Evolutionary conservation across 2,888 invertebrate genomes (phyloP), one percentile per base, ranked within the genome.

Genomic region (Epinotia ramella): DNA sequence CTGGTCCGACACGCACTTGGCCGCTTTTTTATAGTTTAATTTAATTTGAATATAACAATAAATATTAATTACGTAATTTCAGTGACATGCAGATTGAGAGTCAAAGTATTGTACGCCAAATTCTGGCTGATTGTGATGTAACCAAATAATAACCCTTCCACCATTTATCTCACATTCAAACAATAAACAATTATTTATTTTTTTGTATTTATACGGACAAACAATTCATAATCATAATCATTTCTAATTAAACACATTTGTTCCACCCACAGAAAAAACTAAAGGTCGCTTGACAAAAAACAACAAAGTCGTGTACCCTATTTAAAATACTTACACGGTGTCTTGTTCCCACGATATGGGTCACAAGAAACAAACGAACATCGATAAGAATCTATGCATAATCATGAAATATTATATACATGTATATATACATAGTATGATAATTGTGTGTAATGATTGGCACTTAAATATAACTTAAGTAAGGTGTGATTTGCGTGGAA

Each of bases 261-360:
- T 59, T 3, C 44, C 20, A 62, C 60, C 46, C 18, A 73, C 49
- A 73, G 2, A 73, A 73, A 53, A 53, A 66, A 70, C 5, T 12
- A 72, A 76, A 74, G 74, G 74, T 71, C 71, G 53, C 16, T 40
- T 56, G 66, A 49, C 76, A 76, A 76, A 74, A 68, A 75, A 64
- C 20, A 28, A 40, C 49, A 67, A 44, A 69, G 24, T 46, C 46
- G 59, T 60, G 69, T 69, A 33, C 33, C 69, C 20, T 11, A 68
- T 24, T 60, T 67, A 4, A 53, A 18, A 33, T 71, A 63, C 33
- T 60, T 63, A 62, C 60, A 53, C 20, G 62, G 44, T n/a, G 65
- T 33, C 2, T 11, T 13, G 60, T 76, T 76, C 76, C 33, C 76
- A 76, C 72, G 67, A 12, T 20, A 46, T 28, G 11, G 57, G 28